A percentile compares a stretch with the other conserved stretches of the same genome.
Evolutionary conservation across 1,140 invertebrate species (phyloP).

Genomic region (Dinoponera quadriceps): DNA sequence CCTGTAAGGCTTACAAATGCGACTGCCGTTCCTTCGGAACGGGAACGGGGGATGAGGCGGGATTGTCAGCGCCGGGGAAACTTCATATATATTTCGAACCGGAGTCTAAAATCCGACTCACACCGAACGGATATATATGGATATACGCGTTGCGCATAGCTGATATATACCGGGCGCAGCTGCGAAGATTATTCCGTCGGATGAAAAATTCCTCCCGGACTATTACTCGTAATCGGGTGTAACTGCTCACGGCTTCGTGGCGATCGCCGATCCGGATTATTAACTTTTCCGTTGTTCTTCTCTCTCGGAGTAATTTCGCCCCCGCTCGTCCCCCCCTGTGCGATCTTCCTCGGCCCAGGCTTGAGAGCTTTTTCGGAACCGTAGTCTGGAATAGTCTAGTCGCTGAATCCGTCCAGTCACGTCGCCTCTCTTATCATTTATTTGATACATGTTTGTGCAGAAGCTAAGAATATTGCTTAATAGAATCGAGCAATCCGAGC

Average conservation of each 20-base stretch:
- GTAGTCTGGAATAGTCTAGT: neutral
- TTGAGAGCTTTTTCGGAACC: neutral
- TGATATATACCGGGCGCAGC: slow-evolving; percentile 78
- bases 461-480: too few species aligned
- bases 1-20: slow-evolving; percentile 64
- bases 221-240: slow-evolving; percentile 49
- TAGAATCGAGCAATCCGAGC: too few species aligned
- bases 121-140: slow-evolving; percentile 23
- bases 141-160: slow-evolving; percentile 66
- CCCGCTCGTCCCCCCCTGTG: neutral
- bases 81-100: slow-evolving; percentile 56
- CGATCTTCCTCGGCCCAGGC: neutral
- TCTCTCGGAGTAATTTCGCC: neutral
- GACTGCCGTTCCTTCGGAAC: slow-evolving; percentile 35
- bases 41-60: neutral
- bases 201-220: slow-evolving; percentile 72
- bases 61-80: neutral
- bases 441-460: neutral
- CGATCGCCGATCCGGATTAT: slow-evolving; percentile 8
- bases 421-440: neutral
- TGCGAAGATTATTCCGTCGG: slow-evolving; percentile 77
- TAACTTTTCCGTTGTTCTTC: slow-evolving; percentile 22
- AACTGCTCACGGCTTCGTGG: slow-evolving; percentile 43
- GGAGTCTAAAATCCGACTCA: slow-evolving; percentile 49
- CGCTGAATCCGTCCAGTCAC: too few species aligned